Evolutionary conservation across 2,113 vertebrate genomes (phyloP).

Genomic region (Leucosticte australis): DNA sequence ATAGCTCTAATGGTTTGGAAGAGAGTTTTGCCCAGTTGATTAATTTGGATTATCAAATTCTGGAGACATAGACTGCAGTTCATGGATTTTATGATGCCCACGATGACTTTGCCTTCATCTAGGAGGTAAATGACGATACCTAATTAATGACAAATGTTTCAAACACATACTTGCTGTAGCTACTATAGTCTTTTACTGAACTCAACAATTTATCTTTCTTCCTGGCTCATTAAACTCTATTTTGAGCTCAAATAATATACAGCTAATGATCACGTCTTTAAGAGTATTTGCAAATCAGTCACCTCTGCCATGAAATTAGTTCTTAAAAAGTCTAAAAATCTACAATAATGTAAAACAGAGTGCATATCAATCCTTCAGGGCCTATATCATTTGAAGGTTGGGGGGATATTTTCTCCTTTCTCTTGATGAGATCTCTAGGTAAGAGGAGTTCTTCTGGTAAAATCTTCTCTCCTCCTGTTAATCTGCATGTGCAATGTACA

Average conservation of each 20-base stretch:
- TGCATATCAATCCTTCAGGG: background rate
- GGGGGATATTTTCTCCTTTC: background rate
- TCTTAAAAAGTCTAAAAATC: background rate
- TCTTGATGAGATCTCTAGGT: background rate
- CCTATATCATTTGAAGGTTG: background rate
- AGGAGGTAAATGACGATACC: constrained; percentile 17
- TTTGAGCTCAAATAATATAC: constrained; percentile 13
- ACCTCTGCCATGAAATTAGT: background rate
- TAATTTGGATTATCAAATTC: constrained; percentile 38
- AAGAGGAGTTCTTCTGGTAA: background rate
- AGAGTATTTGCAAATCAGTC: constrained; percentile 15
- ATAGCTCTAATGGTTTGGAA: constrained; percentile 13
- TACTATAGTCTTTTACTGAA: constrained; percentile 6
- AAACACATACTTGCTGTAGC: background rate
- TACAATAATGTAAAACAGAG: background rate
- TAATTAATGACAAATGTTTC: constrained; percentile 43
- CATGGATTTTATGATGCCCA: constrained; percentile 32
- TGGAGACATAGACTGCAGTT: background rate
- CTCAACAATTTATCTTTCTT: constrained; percentile 15
- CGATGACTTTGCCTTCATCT: constrained; percentile 1
- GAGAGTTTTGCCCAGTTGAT: background rate
- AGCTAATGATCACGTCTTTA: constrained; percentile 9
- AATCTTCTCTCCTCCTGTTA: background rate
- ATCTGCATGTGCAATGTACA: background rate
- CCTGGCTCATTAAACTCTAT: constrained; percentile 23